Conservation (phyloP, 2,888 invertebrate species). For the Drosophila neonasuta region DNA sequence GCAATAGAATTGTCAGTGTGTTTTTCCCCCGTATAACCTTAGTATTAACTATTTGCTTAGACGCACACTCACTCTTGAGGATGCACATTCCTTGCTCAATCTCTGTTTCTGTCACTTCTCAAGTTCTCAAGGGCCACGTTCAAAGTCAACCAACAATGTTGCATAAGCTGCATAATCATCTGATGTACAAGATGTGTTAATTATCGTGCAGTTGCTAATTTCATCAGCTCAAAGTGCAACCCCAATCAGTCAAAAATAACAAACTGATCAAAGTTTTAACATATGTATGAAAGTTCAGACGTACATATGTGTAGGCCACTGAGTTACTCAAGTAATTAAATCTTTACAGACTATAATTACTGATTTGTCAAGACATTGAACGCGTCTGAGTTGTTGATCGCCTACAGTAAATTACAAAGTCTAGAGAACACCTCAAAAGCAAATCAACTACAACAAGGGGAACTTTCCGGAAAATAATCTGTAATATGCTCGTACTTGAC, state of each 20-base stretch:
- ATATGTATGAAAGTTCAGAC: constrained; percentile 6
- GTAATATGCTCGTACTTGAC: constrained; percentile 1
- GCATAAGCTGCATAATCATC: constrained; percentile 26
- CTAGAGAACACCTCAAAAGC: constrained; percentile 6
- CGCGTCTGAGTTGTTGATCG: constrained; percentile 12
- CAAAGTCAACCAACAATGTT: constrained; percentile 48
- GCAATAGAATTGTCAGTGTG: constrained; percentile 24
- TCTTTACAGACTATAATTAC: constrained; percentile 28
- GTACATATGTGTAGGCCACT: constrained; percentile 13
- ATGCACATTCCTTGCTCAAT: constrained; percentile 52
- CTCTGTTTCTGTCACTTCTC: constrained; percentile 6
- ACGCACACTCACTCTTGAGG: constrained; percentile 24
- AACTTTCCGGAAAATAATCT: constrained; percentile 7
- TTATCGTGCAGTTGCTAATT: constrained; percentile 51
- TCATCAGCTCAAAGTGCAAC: constrained; percentile 55
- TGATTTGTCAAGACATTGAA: constrained; percentile 18
- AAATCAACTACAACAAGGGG: constrained; percentile 4
- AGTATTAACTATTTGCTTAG: constrained; percentile 25
- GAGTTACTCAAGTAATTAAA: constrained; percentile 26
- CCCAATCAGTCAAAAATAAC: constrained; percentile 15
- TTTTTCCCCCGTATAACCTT: constrained; percentile 21
- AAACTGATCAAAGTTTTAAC: constrained; percentile 11
- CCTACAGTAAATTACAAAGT: constrained; percentile 15
- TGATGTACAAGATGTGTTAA: constrained; percentile 28
- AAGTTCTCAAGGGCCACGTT: constrained; percentile 26